Conservation (phyloP, 2,888 invertebrate genomes). For the Perdita meconis region DNA sequence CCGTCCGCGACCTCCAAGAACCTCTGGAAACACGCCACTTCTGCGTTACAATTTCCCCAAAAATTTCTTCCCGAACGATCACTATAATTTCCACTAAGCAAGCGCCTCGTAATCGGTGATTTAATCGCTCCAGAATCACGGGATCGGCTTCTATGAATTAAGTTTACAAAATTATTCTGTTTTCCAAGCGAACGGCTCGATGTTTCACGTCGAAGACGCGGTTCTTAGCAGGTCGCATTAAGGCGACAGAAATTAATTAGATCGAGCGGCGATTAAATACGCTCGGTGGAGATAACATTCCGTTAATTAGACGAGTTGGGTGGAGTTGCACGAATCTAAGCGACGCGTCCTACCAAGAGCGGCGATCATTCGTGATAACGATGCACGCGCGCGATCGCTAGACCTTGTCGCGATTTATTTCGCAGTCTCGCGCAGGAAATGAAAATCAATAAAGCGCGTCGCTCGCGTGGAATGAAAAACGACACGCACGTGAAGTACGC, state of each 20-base stretch:
- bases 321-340: constrained; percentile 7
- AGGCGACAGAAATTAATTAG: constrained; percentile 40
- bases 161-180: too few relatives aligned
- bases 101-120: too few relatives aligned
- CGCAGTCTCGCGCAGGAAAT: constrained; percentile 8
- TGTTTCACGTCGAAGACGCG: neutral
- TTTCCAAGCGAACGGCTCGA: neutral
- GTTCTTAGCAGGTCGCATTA: constrained; percentile 6
- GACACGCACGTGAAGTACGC: neutral
- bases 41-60: too few relatives aligned
- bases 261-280: constrained; percentile 3
- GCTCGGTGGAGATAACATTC: constrained; percentile 4
- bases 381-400: constrained; percentile 11
- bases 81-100: too few relatives aligned
- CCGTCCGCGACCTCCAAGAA: neutral
- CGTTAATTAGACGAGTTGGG: constrained; percentile 19
- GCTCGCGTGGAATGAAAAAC: constrained; percentile 3
- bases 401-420: constrained; percentile 11
- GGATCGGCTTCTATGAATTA: too few relatives aligned
- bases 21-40: too few relatives aligned
- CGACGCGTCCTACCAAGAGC: neutral
- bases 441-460: constrained; percentile 7
- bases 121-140: too few relatives aligned
- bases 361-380: constrained; percentile 33
- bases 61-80: too few relatives aligned